Base-by-base conservation (phyloP, 2,113 vertebrate species). In the Camelus bactrianus region DNA sequence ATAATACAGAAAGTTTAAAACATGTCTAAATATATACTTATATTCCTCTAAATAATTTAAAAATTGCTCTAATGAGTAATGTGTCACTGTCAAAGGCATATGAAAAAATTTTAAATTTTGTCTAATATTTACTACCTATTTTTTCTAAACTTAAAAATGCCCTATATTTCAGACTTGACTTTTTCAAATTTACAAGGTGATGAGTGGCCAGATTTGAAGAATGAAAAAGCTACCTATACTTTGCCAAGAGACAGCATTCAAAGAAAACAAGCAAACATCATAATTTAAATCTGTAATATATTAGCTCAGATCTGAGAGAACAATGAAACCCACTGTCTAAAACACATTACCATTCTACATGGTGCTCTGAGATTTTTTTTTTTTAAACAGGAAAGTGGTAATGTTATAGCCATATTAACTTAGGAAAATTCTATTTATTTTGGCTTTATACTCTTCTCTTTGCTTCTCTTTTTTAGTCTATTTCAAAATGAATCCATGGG, bases 351-450 rank as follows among this genome's bases (percentile, higher is more conserved):
- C 50, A 38, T 94, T 98, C 76, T 77, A 19, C 10, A n/a, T 26
- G 50, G 52, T 83, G 85, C 91, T 87, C 69, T 75, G 82, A 94
- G 79, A 50, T 58, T 95, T 97, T 97, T 95, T 77, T 48, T 35
- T 75, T 86, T 96, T 65, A 91, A 89, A 90, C 70, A 96, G 96
- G 92, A 98, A 96, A 84, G 64, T 96, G 79, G 94, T 97, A 97
- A 97, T 96, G 86, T 46, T 97, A 94, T 3, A 96, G 93, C 10
- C 6, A 5, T 85, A 83, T 96, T 97, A 95, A 97, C 20, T 1
- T 92, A 89, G 56, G 65, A 91, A 83, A 94, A 90, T 93, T 97
- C 92, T 98, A 35, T 98, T 98, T 97, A 38, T 96, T 97, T 98
- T 98, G 97, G 93, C 91, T 96, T 94, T 76, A 22, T 20, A 32